Base-by-base conservation (phyloP, 2,113 vertebrate species). In the Cochlearius cochlearius region DNA sequence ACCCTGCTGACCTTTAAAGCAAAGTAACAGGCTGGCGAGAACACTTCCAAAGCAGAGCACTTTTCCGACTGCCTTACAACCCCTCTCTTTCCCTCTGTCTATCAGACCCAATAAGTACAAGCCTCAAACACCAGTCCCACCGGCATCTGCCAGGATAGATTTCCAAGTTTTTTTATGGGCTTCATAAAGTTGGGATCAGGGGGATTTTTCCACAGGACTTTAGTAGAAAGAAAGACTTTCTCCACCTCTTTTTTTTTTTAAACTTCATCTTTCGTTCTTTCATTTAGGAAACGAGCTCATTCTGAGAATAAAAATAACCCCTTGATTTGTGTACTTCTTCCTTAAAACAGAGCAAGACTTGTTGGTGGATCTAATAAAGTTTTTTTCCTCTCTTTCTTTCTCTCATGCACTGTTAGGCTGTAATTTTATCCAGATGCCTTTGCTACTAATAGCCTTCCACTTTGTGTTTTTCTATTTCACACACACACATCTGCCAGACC, bases 361-460 rank as follows among this genome's bases (percentile, higher is more conserved):
- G 90, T 92, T 86, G 95, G 92, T 93, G 79, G 77, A 92, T 82
- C 94, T 94, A 41, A 91, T 92, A 95, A 97, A 93, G 55, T 53
- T 85, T 88, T 86, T 38, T 79, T 29, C 30, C 21, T 59, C 49
- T 69, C n/a, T 62, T 52, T 84, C 60, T 59, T 26, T 80, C 76
- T 91, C 76, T 64, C 2, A 0, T 80, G 56, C 32, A 5, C 64
- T 77, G 59, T 88, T 53, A 67, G 15, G 17, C n/a, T 56, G 36
- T 96, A 96, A 97, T 97, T 96, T 93, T 64, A 91, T 96, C 97
- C 97, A 97, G 97, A 96, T 97, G 97, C 63, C 32, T 87, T 81
- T 74, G 62, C 91, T 72, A 59, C 82, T 75, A 41, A 92, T 71
- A 82, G 41, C 66, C 11, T 77, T 93, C 36, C 81, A 64, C 74